Evolutionary conservation across 2,113 vertebrate genomes (phyloP).

Genomic region (Carlito syrichta): DNA sequence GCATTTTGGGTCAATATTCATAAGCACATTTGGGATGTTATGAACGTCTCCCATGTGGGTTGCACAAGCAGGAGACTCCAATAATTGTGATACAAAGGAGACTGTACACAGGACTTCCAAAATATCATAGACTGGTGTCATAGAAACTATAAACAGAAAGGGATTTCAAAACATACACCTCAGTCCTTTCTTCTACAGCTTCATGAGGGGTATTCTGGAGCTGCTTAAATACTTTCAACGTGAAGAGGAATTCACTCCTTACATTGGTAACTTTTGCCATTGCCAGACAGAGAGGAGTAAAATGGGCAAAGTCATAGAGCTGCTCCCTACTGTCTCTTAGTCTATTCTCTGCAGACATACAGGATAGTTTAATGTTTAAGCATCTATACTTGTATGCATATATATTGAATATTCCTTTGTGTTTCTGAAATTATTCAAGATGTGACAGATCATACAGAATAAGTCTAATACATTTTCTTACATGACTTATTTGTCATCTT

Average conservation of each 20-base stretch:
- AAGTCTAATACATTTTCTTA: background rate
- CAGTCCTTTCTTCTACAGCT: background rate
- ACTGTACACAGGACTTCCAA: background rate
- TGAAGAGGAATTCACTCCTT: background rate
- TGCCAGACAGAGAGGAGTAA: background rate
- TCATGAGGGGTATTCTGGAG: background rate
- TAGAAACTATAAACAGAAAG: background rate
- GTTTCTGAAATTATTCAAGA: background rate
- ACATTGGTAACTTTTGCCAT: background rate
- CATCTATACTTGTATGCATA: background rate
- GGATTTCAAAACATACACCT: background rate
- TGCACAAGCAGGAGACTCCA: background rate
- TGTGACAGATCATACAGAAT: background rate
- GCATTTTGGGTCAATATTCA: background rate
- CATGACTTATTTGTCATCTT: background rate
- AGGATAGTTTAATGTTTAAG: background rate
- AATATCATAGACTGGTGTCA: background rate
- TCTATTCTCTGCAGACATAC: background rate
- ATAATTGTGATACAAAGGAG: background rate
- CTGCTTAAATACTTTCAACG: background rate
- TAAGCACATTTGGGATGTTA: background rate
- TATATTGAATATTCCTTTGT: background rate
- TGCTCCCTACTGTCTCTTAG: background rate
- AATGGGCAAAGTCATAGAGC: background rate
- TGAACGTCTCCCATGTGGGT: background rate